Evolutionary conservation across 2,888 invertebrate species (phyloP), one percentile per base, ranked within the genome.

Genomic region (Hyposoter dolosus): DNA sequence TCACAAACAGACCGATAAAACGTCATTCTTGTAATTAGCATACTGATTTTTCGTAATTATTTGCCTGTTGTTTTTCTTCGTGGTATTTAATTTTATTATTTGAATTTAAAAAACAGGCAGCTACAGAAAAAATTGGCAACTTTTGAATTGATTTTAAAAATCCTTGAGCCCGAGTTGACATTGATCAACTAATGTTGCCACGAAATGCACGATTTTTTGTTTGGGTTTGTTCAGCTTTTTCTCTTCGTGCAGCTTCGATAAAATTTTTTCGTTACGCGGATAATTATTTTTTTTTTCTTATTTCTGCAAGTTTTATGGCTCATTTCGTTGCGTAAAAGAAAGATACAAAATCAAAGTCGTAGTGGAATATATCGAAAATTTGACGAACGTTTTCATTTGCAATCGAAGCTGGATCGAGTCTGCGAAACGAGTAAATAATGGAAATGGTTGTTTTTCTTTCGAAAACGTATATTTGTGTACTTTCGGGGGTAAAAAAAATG

Each of bases 1-100:
- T 63, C 47, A 50, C 17, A 32, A 32, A 45, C n/a, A 40, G 63
- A 84, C 71, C 65, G 84, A 80, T 84, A 68, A 66, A 79, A 80
- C 69, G 75, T 76, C 80, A 68, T 60, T 19, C 15, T 9, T 71
- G 74, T 65, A 15, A 78, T 72, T 83, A 40, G 12, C 35, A 9
- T 66, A 63, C 43, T 69, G 35, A 80, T 63, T 75, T 50, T 71
- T 40, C 19, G 28, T 23, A 3, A 15, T 74, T 72, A 71, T 71
- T 65, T 77, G 40, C 72, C 63, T 0, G 19, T 10, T 66, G 40
- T 19, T 45, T 19, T 69, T 17, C 7, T 28, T 47, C 4, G 12
- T 17, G 28, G 23, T 28, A 15, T 47, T 47, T 7, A 45, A n/a
- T 19, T 19, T 23, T 10, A n/a, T 43, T 68, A 15, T 71, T 32